Conservation (phyloP, 2,888 invertebrate genomes). For the Bimastos eiseni region DNA sequence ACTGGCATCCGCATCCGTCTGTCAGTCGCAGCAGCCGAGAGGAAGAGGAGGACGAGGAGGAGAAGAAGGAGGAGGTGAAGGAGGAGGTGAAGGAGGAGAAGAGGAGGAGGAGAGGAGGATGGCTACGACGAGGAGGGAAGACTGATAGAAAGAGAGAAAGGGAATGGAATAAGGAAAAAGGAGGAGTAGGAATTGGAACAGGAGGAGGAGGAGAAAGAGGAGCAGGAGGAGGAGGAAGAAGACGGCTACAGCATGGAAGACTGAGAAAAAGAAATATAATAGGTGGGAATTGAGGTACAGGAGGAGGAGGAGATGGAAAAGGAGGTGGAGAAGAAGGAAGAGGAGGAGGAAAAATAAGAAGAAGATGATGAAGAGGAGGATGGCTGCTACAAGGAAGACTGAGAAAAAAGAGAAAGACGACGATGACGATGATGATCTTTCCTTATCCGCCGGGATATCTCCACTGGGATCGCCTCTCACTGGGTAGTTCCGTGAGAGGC, state of each 20-base stretch:
- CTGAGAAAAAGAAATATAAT: not conserved
- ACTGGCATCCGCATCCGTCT: not conserved
- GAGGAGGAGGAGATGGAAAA: not conserved
- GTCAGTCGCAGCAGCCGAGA: not conserved
- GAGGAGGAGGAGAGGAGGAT: no score
- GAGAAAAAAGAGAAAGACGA: not conserved
- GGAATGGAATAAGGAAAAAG: not conserved
- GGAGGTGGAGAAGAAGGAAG: no score
- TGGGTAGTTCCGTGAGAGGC: no score
- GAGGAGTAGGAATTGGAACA: no score
- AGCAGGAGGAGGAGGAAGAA: not conserved
- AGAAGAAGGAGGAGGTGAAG: not conserved
- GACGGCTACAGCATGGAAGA: not conserved
- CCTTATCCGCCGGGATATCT: no score
- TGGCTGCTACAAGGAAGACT: no score
- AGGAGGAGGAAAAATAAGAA: not conserved
- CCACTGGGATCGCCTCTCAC: no score
- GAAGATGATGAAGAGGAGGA: not conserved
- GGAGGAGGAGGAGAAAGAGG: not conserved
- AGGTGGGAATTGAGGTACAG: not conserved
- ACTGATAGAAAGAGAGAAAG: no score
- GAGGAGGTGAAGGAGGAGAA: not conserved
- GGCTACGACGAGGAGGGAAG: no score
- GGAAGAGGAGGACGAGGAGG: not conserved
- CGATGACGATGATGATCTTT: not conserved